Base-by-base conservation (phyloP, 2,113 vertebrate genomes). In the Galemys pyrenaicus region DNA sequence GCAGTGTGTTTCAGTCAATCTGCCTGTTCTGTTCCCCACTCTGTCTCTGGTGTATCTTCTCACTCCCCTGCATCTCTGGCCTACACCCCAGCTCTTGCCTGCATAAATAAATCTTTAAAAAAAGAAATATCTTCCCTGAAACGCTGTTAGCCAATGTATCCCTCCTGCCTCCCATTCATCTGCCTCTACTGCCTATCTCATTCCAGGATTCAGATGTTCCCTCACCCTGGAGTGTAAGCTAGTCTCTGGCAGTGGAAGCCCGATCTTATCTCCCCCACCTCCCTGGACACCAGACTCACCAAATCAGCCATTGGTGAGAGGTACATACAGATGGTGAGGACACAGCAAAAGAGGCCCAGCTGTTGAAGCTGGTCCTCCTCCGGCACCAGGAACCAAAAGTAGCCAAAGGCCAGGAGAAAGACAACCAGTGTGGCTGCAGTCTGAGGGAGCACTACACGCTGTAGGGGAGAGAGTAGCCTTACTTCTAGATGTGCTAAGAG, bases 321-420 rank as follows among this genome's bases (percentile, higher is more conserved):
- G 98, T 99, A 99, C 99, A 99, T 99, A 98, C 98, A 98, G 98
- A 99, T 98, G 56, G 99, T 99, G 97, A 99, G 98, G 95, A 98
- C 3, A 26, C 99, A 99, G 98, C 99, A 99, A 97, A 99, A 98
- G 54, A 99, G 98, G 62, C 99, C 99, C 26, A 99, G 97, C 80
- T 97, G 98, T 3, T 67, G 91, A 37, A 99, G 98, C 67, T 96
- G 98, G 0, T n/a, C n/a, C 24, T 95, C 83, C 1, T 98, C 95
- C 0, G 97, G 95, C 26, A 99, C 97, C 93, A 99, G 77, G 37
- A 98, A 65, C 78, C 95, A 94, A 93, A 99, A 99, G 98, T 99
- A 99, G 58, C 98, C 68, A 60, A 98, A 99, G 7, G 98, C 98
- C 0, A 96, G 51, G 32, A 97, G 85, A 84, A 99, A 97, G 87